Conservation (phyloP, 2,113 vertebrate genomes). For the Limanda limanda region DNA sequence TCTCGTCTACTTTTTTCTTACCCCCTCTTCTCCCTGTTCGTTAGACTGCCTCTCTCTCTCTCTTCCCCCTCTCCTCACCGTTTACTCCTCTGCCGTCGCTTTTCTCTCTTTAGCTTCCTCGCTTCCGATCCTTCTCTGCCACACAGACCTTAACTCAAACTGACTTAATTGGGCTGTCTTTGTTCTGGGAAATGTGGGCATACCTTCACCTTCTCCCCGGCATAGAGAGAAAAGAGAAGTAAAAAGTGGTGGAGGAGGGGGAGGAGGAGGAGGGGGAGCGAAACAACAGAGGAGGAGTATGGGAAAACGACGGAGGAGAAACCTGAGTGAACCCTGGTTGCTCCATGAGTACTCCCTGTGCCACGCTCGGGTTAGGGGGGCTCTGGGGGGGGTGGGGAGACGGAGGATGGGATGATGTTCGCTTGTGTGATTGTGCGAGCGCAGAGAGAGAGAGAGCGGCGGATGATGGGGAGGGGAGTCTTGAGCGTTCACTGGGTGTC, state of each 20-base stretch:
- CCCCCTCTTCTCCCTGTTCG: conserved; percentile 58
- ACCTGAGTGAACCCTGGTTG: conserved; percentile 44
- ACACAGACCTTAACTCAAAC: conserved; percentile 83
- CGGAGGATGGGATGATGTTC: conserved; percentile 20
- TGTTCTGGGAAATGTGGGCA: conserved; percentile 81
- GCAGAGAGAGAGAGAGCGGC: conserved; percentile 7
- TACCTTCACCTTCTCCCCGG: conserved; percentile 73
- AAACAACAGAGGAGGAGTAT: conserved; percentile 13
- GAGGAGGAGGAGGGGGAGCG: conserved; percentile 22
- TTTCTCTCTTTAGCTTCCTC: conserved; percentile 52
- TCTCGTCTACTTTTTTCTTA: conserved; percentile 51
- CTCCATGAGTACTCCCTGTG: conserved; percentile 36
- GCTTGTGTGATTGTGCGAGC: conserved; percentile 33
- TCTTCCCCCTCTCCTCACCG: conserved; percentile 37
- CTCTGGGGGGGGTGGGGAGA: conserved; percentile 4
- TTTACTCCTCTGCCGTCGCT: conserved; percentile 41
- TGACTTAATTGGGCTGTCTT: conserved; percentile 87
- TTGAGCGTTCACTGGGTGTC: conserved; percentile 59
- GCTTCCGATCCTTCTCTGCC: conserved; percentile 67
- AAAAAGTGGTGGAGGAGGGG: conserved; percentile 20
- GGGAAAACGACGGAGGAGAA: conserved; percentile 44
- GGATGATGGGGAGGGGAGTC: conserved; percentile 42
- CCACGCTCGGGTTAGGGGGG: conserved; percentile 34
- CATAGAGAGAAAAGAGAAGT: conserved; percentile 45
- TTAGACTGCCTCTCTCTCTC: conserved; percentile 65